A percentile compares a stretch with the other conserved stretches of the same genome.
These are phyloP conservation scores for Scolopax rusticola DNA, from an alignment of 2,797 vertebrate species.

Conservation along the genomic window DNA sequence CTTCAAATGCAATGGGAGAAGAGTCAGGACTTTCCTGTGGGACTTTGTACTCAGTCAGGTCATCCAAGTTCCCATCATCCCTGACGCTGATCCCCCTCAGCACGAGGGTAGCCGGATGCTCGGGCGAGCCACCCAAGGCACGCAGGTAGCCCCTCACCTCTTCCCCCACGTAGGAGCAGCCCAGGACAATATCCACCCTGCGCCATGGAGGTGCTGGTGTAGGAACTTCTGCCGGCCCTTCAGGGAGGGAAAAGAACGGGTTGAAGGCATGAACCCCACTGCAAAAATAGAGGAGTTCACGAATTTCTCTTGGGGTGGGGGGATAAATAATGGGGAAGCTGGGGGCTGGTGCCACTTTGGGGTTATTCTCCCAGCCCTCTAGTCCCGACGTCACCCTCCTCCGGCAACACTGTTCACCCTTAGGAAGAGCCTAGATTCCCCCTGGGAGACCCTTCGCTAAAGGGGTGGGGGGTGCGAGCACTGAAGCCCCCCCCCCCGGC, in stretches of 20 bases:
- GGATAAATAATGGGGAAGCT: too few species aligned
- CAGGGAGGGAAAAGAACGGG: background rate
- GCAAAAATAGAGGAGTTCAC: too few species aligned
- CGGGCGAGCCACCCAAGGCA: fast-evolving
- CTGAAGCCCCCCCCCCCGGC: too few species aligned
- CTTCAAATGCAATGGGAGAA: background rate
- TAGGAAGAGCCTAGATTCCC: background rate
- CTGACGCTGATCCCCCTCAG: background rate
- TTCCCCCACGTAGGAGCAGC: background rate
- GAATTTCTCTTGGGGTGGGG: background rate
- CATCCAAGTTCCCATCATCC: background rate
- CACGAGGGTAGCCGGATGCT: background rate
- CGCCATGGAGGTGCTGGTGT: fast-evolving
- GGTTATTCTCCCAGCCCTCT: background rate
- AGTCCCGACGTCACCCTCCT: background rate
- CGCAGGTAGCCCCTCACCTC: fast-evolving
- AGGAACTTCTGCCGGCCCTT: background rate
- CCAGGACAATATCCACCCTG: background rate
- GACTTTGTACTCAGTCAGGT: background rate
- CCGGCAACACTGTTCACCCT: background rate
- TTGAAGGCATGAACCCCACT: fast-evolving
- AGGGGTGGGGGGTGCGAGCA: too few species aligned
- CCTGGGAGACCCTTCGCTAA: too few species aligned
- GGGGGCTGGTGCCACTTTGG: background rate
- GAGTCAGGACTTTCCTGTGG: background rate